Conservation (phyloP, 2,888 invertebrate genomes). For the Heliconius erato region DNA sequence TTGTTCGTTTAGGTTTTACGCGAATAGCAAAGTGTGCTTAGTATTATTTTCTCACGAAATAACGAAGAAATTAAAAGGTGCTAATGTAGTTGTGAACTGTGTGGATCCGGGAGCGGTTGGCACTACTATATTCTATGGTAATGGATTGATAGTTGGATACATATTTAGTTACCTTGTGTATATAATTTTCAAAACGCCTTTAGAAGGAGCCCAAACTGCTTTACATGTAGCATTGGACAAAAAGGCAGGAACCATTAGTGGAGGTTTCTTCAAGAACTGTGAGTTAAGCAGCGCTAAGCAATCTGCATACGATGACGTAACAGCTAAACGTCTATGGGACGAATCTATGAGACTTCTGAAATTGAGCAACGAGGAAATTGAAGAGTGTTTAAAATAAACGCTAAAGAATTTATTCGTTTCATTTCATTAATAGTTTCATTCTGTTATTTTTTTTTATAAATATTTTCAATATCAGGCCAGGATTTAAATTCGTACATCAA, state of each 20-base stretch:
- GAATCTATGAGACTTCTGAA: slow-evolving; percentile 53
- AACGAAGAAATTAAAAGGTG: slow-evolving; percentile 86
- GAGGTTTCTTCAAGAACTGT: slow-evolving; percentile 91
- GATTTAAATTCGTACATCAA: too few species aligned
- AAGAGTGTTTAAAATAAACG: slow-evolving; percentile 26
- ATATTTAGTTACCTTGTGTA: slow-evolving; percentile 82
- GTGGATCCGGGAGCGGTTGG: slow-evolving; percentile 94
- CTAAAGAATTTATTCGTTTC: too few species aligned
- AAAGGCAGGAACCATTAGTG: slow-evolving; percentile 86
- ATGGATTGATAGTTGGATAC: slow-evolving; percentile 71
- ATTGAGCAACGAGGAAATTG: slow-evolving; percentile 29
- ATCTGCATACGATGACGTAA: slow-evolving; percentile 77
- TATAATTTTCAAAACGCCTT: slow-evolving; percentile 36
- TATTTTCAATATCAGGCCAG: too few species aligned
- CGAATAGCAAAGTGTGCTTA: slow-evolving; percentile 89
- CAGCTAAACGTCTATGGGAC: slow-evolving; percentile 54
- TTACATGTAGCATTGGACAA: slow-evolving; percentile 88
- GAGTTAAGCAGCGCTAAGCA: slow-evolving; percentile 74
- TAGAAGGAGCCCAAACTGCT: slow-evolving; percentile 86
- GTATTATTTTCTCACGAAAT: slow-evolving; percentile 89
- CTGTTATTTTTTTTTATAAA: too few species aligned
- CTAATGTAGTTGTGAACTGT: slow-evolving; percentile 89
- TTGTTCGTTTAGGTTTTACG: slow-evolving; percentile 80
- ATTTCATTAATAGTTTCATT: too few species aligned
- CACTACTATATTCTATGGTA: slow-evolving; percentile 88